These are phyloP conservation scores for Amorpha juglandis DNA, from an alignment of 2,888 invertebrate species.

Conservation along the genomic window DNA sequence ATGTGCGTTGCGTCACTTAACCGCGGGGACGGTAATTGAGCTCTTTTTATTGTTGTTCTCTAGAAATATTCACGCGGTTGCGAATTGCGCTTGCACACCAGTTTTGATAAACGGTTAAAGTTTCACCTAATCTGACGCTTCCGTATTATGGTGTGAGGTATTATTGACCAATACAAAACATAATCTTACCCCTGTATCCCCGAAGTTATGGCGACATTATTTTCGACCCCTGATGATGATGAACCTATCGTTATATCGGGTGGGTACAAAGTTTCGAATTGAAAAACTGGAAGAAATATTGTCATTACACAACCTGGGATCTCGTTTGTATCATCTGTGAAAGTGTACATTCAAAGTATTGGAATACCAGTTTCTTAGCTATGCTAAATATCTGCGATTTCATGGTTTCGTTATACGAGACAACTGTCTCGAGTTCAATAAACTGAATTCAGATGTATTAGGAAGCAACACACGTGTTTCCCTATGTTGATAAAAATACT, in stretches of 20 bases:
- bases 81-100: constrained; percentile 12
- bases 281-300: no score
- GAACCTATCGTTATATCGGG: no score
- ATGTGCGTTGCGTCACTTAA: constrained; percentile 36
- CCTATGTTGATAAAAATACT: constrained; percentile 14
- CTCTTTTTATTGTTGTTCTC: constrained; percentile 35
- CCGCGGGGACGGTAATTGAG: constrained; percentile 39
- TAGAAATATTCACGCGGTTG: constrained; percentile 21
- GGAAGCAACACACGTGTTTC: not conserved
- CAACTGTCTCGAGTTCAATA: not conserved
- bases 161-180: no score
- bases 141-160: no score
- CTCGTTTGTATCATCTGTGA: not conserved
- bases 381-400: not conserved
- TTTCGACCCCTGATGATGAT: no score
- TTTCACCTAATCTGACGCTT: not conserved
- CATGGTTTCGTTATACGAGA: no score
- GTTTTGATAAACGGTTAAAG: not conserved
- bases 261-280: no score
- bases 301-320: no score
- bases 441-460: constrained; percentile 7
- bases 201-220: no score
- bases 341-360: not conserved
- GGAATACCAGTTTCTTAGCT: not conserved
- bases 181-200: no score